Conservation (phyloP, 2,797 vertebrate species). For the Rhabdomys pumilio region DNA sequence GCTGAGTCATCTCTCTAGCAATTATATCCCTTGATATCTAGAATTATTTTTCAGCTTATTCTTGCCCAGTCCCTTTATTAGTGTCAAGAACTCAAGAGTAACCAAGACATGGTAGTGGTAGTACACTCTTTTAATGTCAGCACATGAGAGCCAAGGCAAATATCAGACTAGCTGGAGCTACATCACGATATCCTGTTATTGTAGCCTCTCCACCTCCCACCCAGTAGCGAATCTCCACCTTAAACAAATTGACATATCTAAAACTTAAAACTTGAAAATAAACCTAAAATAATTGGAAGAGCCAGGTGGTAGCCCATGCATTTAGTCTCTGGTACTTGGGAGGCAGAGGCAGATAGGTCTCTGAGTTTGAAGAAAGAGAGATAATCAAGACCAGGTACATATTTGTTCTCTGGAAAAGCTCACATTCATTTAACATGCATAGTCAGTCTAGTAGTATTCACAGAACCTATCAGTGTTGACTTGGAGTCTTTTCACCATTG, state of each 20-base stretch:
- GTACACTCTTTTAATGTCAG: not conserved
- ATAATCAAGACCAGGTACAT: not conserved
- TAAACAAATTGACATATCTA: constrained; percentile 7
- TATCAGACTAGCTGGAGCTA: not conserved
- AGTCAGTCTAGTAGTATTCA: not conserved
- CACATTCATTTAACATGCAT: not conserved
- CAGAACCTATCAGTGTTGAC: not conserved
- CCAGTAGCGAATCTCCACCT: not conserved
- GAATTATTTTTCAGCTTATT: not conserved
- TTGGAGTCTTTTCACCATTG: not conserved
- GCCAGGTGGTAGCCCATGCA: too few relatives aligned
- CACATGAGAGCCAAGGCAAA: not conserved
- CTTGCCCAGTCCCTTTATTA: not conserved
- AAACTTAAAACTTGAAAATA: constrained; percentile 5
- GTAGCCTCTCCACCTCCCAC: not conserved
- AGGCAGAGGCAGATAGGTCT: too few relatives aligned
- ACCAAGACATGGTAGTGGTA: not conserved
- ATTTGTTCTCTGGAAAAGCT: constrained; percentile 27
- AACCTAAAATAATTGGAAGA: too few relatives aligned
- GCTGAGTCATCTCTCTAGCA: not conserved
- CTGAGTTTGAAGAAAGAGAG: not conserved
- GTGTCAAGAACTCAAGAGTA: constrained; percentile 22
- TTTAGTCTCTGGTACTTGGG: too few relatives aligned
- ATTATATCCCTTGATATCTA: too few relatives aligned
- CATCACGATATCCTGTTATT: not conserved